These are phyloP conservation scores for Drosophila setifemur DNA, from an alignment of 1,140 invertebrate species.

Conservation along the genomic window DNA sequence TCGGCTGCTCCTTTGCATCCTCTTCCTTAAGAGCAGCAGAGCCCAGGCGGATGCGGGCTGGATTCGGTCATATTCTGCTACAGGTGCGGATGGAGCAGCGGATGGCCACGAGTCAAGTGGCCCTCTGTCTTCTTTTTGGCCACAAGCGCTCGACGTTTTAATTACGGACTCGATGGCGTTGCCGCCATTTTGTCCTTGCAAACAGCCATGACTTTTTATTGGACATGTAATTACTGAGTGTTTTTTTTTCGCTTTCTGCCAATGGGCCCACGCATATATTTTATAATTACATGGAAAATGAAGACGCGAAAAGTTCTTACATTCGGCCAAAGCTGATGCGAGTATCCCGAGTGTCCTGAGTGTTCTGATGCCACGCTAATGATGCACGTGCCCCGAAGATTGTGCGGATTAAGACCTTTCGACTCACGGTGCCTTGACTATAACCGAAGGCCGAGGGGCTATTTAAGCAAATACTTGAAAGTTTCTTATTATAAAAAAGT, in stretches of 20 bases:
- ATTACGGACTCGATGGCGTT: slow-evolving; percentile 48
- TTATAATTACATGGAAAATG: slow-evolving; percentile 67
- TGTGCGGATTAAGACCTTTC: slow-evolving; percentile 20
- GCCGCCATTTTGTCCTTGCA: slow-evolving; percentile 50
- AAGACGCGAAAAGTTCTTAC: slow-evolving; percentile 39
- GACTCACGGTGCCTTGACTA: slow-evolving; percentile 14
- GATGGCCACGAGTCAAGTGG: slow-evolving; percentile 39
- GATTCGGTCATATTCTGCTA: background rate
- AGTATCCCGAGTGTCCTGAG: slow-evolving; percentile 15
- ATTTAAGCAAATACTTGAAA: too few species aligned
- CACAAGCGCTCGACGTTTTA: slow-evolving; percentile 56
- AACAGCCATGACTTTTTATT: slow-evolving; percentile 68
- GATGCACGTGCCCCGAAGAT: slow-evolving; percentile 28
- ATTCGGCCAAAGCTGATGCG: slow-evolving; percentile 43
- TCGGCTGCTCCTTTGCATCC: slow-evolving; percentile 20
- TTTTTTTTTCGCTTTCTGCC: slow-evolving; percentile 33
- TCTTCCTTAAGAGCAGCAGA: slow-evolving; percentile 26
- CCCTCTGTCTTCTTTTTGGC: slow-evolving; percentile 39
- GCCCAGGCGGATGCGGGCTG: slow-evolving; percentile 23
- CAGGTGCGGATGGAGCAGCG: slow-evolving; percentile 18
- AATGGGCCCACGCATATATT: slow-evolving; percentile 58
- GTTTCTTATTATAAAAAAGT: too few species aligned
- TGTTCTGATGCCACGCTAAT: slow-evolving; percentile 30
- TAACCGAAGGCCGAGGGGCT: background rate
- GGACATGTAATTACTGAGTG: slow-evolving; percentile 70